phyloP scores from a whole-genome alignment of 2,797 vertebrate species.

The Chromobotia macracanthus region DNA sequence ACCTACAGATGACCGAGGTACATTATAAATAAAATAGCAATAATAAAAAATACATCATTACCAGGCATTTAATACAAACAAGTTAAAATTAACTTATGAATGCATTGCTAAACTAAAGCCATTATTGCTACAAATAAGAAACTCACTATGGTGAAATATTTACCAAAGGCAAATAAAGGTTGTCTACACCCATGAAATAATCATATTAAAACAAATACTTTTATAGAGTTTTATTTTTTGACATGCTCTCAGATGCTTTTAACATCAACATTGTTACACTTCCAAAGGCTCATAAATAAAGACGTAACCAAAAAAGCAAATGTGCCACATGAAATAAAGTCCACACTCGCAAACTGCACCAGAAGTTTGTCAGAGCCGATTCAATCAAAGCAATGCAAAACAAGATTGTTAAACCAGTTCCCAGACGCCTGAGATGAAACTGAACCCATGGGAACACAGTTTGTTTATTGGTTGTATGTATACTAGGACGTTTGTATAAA shows the following conservation, averaged over 20 bases:
- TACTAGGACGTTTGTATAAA: constrained; percentile 4
- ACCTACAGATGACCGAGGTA: neutral
- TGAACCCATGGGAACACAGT: neutral
- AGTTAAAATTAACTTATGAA: neutral
- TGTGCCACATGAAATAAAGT: constrained; percentile 31
- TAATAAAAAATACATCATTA: neutral
- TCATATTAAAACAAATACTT: constrained; percentile 42
- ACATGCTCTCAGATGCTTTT: neutral
- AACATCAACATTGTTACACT: constrained; percentile 27
- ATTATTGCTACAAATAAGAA: constrained; percentile 26
- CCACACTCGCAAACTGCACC: constrained; percentile 22
- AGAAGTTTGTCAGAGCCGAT: constrained; percentile 44
- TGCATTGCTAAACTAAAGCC: neutral
- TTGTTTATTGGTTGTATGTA: constrained; percentile 22
- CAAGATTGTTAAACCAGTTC: constrained; percentile 6
- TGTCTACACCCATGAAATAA: constrained; percentile 48
- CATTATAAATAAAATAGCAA: neutral
- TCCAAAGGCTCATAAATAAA: constrained; percentile 9
- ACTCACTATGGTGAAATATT: constrained; percentile 47
- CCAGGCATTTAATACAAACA: neutral
- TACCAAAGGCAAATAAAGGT: constrained; percentile 19
- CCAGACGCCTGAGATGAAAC: neutral
- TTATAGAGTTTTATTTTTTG: constrained; percentile 13
- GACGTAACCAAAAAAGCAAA: neutral
- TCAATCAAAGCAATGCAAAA: constrained; percentile 34